Evolutionary conservation across 2,113 vertebrate species (phyloP).

Genomic region (Pedionomus torquatus): DNA sequence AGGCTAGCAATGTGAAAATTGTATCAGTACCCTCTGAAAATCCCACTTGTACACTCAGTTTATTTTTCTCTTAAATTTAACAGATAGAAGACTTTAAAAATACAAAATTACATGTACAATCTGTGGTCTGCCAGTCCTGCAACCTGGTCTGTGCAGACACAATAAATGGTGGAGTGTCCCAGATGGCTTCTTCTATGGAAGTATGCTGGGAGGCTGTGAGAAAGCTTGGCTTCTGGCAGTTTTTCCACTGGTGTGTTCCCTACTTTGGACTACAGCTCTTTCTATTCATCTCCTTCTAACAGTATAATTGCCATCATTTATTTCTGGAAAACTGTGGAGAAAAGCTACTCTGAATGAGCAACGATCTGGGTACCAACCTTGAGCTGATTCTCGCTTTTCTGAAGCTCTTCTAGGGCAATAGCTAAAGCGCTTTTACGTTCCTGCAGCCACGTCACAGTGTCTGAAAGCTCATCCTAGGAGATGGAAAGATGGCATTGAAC

Average conservation of each 20-base stretch:
- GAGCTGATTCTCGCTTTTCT: not conserved
- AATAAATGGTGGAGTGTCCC: not conserved
- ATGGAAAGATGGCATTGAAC: not conserved
- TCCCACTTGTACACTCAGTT: not conserved
- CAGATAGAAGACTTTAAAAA: not conserved
- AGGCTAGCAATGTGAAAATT: not conserved
- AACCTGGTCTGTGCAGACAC: not conserved
- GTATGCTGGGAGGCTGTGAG: not conserved
- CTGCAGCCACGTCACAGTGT: not conserved
- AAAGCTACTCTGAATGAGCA: not conserved
- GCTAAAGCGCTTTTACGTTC: not conserved
- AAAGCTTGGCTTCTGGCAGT: not conserved
- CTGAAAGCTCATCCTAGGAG: not conserved
- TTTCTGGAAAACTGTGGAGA: not conserved
- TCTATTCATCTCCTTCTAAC: not conserved
- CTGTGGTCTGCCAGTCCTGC: not conserved
- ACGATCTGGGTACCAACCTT: not conserved
- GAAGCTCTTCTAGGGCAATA: not conserved
- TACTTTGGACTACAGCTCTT: not conserved
- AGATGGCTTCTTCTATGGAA: not conserved
- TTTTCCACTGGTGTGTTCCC: not conserved
- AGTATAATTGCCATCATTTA: not conserved
- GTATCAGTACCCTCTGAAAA: not conserved
- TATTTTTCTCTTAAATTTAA: not conserved
- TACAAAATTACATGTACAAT: not conserved